Conservation (phyloP, 2,797 vertebrate species). For the Crenuchus spilurus region DNA sequence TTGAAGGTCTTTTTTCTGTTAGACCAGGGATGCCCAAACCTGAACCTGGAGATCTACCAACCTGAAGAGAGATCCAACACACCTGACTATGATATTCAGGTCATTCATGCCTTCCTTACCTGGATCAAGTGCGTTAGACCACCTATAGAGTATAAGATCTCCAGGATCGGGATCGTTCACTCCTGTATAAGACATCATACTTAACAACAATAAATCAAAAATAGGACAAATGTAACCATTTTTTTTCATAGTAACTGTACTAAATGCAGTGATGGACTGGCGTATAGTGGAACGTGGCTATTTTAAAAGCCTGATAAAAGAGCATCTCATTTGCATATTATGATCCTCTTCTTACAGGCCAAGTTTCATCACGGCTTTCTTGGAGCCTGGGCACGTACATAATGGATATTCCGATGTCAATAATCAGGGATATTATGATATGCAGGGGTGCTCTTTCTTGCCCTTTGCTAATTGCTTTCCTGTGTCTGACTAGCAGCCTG, state of each 20-base stretch:
- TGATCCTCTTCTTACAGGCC: conserved; percentile 43
- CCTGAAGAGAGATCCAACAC: no score
- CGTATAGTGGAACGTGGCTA: background rate
- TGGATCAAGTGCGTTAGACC: no score
- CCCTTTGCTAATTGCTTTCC: conserved; percentile 73
- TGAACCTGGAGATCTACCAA: no score
- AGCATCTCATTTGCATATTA: conserved; percentile 45
- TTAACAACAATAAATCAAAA: no score
- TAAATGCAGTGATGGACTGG: background rate
- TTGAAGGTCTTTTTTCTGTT: no score
- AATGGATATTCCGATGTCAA: conserved; percentile 78
- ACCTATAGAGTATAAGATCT: no score
- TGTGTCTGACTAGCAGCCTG: conserved; percentile 68
- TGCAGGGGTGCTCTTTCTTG: conserved; percentile 66
- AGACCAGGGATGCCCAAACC: no score
- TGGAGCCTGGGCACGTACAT: conserved; percentile 54
- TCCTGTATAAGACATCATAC: no score
- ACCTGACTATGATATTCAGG: no score
- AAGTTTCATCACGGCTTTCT: conserved; percentile 45
- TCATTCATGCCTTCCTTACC: no score
- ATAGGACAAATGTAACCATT: no score
- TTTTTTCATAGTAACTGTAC: background rate
- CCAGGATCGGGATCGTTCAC: no score
- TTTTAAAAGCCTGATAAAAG: conserved; percentile 27
- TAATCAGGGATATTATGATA: conserved; percentile 77